These are phyloP conservation scores for Cantharis rustica DNA, from an alignment of 2,888 invertebrate species.

Conservation along the genomic window DNA sequence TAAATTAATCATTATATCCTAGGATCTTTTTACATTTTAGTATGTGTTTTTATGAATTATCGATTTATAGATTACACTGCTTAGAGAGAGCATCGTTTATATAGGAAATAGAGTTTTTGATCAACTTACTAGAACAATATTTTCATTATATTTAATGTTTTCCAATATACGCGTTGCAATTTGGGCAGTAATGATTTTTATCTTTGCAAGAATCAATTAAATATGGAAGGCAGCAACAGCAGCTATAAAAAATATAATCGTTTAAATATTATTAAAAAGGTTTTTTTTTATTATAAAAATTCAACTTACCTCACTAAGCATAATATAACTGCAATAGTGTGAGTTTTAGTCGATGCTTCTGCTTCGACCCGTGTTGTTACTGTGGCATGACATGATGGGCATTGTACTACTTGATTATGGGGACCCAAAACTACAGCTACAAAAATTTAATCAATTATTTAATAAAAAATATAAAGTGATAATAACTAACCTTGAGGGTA, in stretches of 20 bases:
- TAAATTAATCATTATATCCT: no score
- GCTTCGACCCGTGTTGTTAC: slow-evolving; percentile 53
- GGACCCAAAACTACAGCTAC: slow-evolving; percentile 47
- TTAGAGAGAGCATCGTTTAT: no score
- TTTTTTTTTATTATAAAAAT: background rate
- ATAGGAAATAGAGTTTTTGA: background rate
- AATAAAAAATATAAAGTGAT: background rate
- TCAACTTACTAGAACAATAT: background rate
- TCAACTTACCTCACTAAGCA: slow-evolving; percentile 55
- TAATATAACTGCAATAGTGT: slow-evolving; percentile 56
- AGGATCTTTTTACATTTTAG: no score
- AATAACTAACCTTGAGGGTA: background rate
- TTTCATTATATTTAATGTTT: background rate
- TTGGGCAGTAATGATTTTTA: slow-evolving; percentile 56
- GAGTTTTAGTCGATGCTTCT: slow-evolving; percentile 56
- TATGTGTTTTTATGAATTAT: no score
- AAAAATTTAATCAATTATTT: background rate
- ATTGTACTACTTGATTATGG: slow-evolving; percentile 49
- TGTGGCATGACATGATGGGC: slow-evolving; percentile 56
- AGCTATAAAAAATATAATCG: no score
- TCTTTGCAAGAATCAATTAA: slow-evolving; percentile 55
- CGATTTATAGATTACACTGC: no score
- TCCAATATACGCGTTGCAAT: slow-evolving; percentile 3
- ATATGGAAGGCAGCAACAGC: slow-evolving; percentile 55
- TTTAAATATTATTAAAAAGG: no score